A percentile compares a stretch with the other conserved stretches of the same genome.
phyloP scores from a whole-genome alignment of 2,113 vertebrate species.

The Larimichthys polyactis region DNA sequence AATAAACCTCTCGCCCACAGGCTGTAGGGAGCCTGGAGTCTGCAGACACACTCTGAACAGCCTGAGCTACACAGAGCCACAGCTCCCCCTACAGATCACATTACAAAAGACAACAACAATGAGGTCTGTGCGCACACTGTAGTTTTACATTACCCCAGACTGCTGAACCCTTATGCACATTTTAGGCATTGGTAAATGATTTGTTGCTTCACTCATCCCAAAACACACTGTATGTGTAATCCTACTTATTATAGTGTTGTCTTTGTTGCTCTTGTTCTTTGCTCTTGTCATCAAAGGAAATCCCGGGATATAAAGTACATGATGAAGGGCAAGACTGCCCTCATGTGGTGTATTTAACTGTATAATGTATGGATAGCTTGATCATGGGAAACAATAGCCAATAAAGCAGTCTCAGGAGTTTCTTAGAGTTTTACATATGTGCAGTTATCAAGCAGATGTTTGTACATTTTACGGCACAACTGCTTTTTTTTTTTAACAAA shows the following conservation, averaged over 20 bases:
- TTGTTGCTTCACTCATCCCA: not conserved
- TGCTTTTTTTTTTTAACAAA: not conserved
- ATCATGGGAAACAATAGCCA: not conserved
- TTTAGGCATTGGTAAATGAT: not conserved
- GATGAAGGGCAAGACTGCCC: not conserved
- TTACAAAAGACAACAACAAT: slow-evolving; percentile 12
- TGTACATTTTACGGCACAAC: too few relatives aligned
- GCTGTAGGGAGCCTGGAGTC: not conserved
- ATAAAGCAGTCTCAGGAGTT: too few relatives aligned
- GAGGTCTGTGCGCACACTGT: not conserved
- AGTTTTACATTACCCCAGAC: not conserved
- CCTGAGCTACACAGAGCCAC: slow-evolving; percentile 51
- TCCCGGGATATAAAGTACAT: too few relatives aligned
- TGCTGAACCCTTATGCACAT: not conserved
- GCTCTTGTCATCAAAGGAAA: not conserved
- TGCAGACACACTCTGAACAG: slow-evolving; percentile 1
- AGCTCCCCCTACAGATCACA: slow-evolving; percentile 67
- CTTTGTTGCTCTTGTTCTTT: not conserved
- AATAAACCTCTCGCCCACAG: slow-evolving; percentile 56
- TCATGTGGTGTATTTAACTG: not conserved
- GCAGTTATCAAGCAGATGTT: not conserved
- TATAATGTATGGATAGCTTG: not conserved
- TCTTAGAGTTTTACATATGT: not conserved
- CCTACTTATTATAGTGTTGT: not conserved
- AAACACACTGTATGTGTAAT: not conserved